Evolutionary conservation across 2,797 vertebrate genomes (phyloP).

Genomic region (Knipowitschia caucasica): DNA sequence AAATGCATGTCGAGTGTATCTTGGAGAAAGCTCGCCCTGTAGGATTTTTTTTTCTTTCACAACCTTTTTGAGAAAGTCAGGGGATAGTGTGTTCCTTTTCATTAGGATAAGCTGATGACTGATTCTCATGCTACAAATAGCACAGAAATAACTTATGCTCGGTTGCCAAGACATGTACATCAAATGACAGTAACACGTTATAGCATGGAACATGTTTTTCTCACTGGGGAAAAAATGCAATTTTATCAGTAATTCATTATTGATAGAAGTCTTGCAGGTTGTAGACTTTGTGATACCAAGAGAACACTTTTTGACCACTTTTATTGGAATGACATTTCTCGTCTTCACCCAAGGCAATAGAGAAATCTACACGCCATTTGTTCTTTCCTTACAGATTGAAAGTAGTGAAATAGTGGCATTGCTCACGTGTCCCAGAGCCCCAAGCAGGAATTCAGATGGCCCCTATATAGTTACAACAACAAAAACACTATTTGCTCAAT

Average conservation of each 20-base stretch:
- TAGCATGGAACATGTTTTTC: not conserved
- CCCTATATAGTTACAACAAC: too few species aligned
- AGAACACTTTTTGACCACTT: not conserved
- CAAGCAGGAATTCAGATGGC: too few species aligned
- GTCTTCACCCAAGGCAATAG: not conserved
- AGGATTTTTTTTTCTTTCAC: not conserved
- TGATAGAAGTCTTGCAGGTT: not conserved
- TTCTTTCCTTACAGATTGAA: too few species aligned
- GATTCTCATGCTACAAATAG: not conserved
- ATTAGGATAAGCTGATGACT: not conserved
- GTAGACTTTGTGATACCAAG: not conserved
- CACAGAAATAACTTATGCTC: not conserved
- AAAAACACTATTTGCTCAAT: too few species aligned
- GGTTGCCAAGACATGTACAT: not conserved
- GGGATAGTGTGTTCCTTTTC: not conserved
- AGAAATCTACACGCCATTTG: too few species aligned
- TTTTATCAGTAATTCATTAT: not conserved
- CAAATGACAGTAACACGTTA: not conserved
- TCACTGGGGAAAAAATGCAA: not conserved
- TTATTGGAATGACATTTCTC: not conserved
- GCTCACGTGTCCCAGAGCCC: too few species aligned
- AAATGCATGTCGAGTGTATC: constrained; percentile 5
- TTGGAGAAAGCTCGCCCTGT: not conserved
- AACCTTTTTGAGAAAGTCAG: not conserved
- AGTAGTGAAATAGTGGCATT: too few species aligned